phyloP scores from a whole-genome alignment of 2,797 vertebrate genomes.

The Cirrhinus molitorella region DNA sequence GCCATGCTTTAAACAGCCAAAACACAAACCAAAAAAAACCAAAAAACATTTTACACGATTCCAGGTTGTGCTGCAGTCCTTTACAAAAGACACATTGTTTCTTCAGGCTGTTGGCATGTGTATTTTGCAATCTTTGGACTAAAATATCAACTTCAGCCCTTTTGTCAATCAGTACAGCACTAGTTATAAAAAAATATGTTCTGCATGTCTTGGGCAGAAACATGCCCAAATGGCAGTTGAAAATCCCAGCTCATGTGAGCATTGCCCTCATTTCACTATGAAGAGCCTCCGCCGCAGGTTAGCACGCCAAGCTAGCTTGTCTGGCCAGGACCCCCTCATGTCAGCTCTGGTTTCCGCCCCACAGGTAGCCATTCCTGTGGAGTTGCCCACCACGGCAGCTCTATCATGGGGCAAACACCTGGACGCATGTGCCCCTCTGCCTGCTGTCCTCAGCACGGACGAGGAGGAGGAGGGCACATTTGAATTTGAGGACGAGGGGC shows the following conservation, averaged over 20 bases:
- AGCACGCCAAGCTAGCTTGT: too few relatives aligned
- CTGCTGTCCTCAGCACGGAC: neutral
- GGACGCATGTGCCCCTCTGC: too few relatives aligned
- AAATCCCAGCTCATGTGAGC: too few relatives aligned
- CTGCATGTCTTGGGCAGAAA: too few relatives aligned
- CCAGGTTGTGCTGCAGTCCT: constrained; percentile 37
- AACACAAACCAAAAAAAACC: constrained; percentile 44
- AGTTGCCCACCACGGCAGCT: too few relatives aligned
- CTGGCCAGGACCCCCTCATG: too few relatives aligned
- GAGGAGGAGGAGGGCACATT: neutral
- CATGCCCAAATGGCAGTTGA: too few relatives aligned
- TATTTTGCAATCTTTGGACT: constrained; percentile 6
- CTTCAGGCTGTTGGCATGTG: neutral
- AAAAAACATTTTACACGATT: constrained; percentile 50
- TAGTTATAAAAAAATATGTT: neutral
- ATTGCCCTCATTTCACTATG: too few relatives aligned
- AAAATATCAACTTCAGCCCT: neutral
- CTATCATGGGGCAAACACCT: too few relatives aligned
- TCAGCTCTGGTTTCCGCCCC: too few relatives aligned
- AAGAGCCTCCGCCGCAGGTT: too few relatives aligned
- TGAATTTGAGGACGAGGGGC: neutral
- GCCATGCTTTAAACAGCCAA: constrained; percentile 53
- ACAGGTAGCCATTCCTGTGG: too few relatives aligned
- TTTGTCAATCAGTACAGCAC: neutral
- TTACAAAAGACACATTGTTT: constrained; percentile 54